phyloP scores from a whole-genome alignment of 2,113 vertebrate species.

The Piaya cayana region DNA sequence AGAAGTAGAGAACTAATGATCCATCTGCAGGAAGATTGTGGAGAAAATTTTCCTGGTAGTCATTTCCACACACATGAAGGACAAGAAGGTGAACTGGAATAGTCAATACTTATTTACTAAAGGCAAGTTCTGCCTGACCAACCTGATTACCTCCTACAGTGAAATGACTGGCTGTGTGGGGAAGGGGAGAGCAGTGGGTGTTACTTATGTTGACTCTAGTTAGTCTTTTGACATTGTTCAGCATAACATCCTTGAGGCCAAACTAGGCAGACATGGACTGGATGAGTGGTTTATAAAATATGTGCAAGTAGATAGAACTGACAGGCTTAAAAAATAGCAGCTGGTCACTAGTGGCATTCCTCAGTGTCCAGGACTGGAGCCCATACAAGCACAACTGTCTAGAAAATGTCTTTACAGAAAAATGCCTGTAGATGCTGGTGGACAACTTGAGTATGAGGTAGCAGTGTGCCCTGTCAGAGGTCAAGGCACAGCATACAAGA shows the following conservation, averaged over 20 bases:
- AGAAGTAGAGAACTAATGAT: neutral
- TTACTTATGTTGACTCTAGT: neutral
- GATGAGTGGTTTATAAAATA: neutral
- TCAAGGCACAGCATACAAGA: neutral
- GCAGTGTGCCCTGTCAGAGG: neutral
- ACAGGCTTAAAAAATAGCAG: neutral
- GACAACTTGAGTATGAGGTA: neutral
- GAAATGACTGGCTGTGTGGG: neutral
- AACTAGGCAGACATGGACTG: neutral
- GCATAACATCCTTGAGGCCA: neutral
- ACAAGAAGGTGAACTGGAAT: neutral
- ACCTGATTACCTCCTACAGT: neutral
- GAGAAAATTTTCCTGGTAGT: neutral
- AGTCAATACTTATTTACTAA: neutral
- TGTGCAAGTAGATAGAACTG: neutral
- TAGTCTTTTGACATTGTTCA: neutral
- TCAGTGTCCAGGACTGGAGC: neutral
- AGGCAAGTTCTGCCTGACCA: neutral
- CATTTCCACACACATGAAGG: neutral
- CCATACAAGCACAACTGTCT: neutral
- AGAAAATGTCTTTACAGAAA: neutral
- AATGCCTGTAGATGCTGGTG: neutral
- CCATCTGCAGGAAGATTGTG: neutral
- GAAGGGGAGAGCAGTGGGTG: neutral
- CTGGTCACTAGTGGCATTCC: neutral